Base-by-base conservation (phyloP, 2,888 invertebrate genomes). In the Horisme vitalbata region DNA sequence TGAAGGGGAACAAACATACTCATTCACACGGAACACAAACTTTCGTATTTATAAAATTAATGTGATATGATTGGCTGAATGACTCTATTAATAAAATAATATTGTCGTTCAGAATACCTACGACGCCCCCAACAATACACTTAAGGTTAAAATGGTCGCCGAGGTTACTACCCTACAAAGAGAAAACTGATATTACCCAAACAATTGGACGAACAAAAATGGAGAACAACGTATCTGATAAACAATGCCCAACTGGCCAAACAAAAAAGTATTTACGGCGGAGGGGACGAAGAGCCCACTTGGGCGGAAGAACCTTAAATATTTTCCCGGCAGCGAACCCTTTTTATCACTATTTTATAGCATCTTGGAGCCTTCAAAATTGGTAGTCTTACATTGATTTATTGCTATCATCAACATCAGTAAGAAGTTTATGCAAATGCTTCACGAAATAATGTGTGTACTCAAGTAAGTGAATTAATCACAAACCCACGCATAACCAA, bases 271-370 rank as follows among this genome's bases (percentile, higher is more conserved):
- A 38, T 43, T 43, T 38, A 34, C 24, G 38, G 15, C 34, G n/a
- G 15, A 38, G 43, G 41, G 41, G 18, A 21, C 9, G 18, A 37
- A 34, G 24, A 13, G 33, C 28, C 47, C 47, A 37, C 37, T 43
- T 30, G 38, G 26, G 30, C 14, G 18, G 28, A 45, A 33, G 30
- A 32, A 11, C 24, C 34, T 14, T 33, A 33, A 49, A 43, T 45
- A 51, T 45, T 45, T 50, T 33, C 39, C 41, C 44, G 24, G 31
- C 36, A 28, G 11, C 35, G 32, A 47, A 44, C 50, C 50, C 45
- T 54, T 49, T 57, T 58, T 58, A 55, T 54, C 49, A 44, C 55
- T 11, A 32, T 49, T 53, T 58, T 51, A 52, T 55, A 36, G 38
- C 28, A 31, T 46, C 52, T 55, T 15, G 20, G 43, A 47, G 23